A percentile compares a stretch with the other conserved stretches of the same genome.
These are phyloP conservation scores for Achlya flavicornis DNA, from an alignment of 2,888 invertebrate genomes.

Conservation along the genomic window DNA sequence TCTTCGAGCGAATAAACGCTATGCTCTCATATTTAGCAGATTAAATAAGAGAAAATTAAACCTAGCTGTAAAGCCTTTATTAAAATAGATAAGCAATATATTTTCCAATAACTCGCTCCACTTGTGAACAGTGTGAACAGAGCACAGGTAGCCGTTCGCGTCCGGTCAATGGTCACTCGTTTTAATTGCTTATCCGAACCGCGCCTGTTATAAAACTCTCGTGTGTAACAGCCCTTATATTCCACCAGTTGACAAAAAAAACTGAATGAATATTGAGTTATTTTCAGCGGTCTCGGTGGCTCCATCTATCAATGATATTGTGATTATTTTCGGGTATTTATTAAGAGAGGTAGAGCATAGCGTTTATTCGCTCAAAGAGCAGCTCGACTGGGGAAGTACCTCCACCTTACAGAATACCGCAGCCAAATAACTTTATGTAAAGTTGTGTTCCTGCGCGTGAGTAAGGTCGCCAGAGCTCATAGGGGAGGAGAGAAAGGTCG, in stretches of 20 bases:
- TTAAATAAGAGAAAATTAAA: no score
- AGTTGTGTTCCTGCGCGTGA: no score
- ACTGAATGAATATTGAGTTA: slow-evolving; percentile 25
- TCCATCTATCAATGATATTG: slow-evolving; percentile 25
- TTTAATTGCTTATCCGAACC: slow-evolving; percentile 34
- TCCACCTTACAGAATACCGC: no score
- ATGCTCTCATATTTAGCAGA: no score
- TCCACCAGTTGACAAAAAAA: slow-evolving; percentile 20
- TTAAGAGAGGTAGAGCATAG: no score
- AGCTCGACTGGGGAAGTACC: no score
- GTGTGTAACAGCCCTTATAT: slow-evolving; percentile 26
- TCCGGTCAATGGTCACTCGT: slow-evolving; percentile 44
- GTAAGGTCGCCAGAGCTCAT: no score
- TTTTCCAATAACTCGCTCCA: slow-evolving; percentile 4
- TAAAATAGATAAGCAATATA: background rate
- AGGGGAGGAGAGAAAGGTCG: no score
- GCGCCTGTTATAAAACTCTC: slow-evolving; percentile 20
- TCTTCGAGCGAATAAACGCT: no score
- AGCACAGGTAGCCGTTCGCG: slow-evolving; percentile 26
- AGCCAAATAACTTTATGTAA: no score
- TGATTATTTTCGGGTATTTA: background rate
- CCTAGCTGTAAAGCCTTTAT: background rate
- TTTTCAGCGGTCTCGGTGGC: slow-evolving; percentile 21
- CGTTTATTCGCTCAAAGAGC: no score
- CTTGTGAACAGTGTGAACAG: slow-evolving; percentile 18